Base-by-base conservation (phyloP, 2,797 vertebrate genomes). In the Helicolenus hilgendorfi region DNA sequence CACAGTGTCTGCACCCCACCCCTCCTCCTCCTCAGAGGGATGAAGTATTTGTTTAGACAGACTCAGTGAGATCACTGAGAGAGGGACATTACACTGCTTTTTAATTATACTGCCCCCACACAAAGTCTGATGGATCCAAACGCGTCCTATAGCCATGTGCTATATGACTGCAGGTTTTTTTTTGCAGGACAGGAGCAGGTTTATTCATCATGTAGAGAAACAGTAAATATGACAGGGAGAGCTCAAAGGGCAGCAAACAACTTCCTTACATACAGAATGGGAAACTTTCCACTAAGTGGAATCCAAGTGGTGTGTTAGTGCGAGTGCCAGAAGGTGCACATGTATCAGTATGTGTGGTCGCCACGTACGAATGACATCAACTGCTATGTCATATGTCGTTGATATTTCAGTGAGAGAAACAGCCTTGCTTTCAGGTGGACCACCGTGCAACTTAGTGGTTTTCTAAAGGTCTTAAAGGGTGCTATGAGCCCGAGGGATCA, bases 41-140 rank as follows among this genome's bases (percentile, higher is more conserved):
- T 92, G 72, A 92, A 85, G 76, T 81, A 91, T 91, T 92, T 91
- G 84, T 91, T 92, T 90, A 85, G 88, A 77, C 68, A 91, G 87
- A 67, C 72, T 85, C 15, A 59, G 82, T 87, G 79, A 90, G 77
- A 83, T 90, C 85, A 72, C 78, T 53, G 49, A 69, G 73, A 29
- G 71, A 53, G 49, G 76, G 45, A 76, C 68, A 77, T 72, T 27
- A 81, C 70, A 58, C 49, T 65, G 64, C 74, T 60, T 83, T 87
- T 86, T 85, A 83, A 85, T 90, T 65, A 77, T 49, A 67, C 35
- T 38, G 59, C 29, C 31, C 36, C 60, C 58, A 59, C 65, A 79
- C 62, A 41, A n/a, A 22, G 71, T 36, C n/a, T 1, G 0, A 41
- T 53, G 53, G 10, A 71, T 53, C 26, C 14, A 82, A 80, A 72